Base-by-base conservation (phyloP, 2,797 vertebrate genomes). In the Bovichtus diacanthus region DNA sequence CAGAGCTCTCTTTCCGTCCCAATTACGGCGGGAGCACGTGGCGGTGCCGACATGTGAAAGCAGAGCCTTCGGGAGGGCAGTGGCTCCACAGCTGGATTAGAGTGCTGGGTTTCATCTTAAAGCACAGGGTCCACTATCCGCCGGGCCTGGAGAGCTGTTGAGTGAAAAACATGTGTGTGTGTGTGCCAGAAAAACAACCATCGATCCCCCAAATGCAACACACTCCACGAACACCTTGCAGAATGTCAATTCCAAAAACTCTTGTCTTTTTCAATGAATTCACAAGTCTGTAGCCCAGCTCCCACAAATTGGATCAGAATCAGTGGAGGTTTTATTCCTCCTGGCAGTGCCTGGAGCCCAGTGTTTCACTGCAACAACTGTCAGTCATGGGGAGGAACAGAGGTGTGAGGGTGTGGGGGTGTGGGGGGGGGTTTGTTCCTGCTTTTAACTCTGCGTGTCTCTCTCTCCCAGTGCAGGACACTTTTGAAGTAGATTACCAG, bases 281-380 rank as follows among this genome's bases (percentile, higher is more conserved):
- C 78, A 75, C 59, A 76, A 85, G 85, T 84, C 87, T 77, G 87
- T 88, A 91, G 88, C 89, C 85, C 61, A 80, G 87, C 74, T 72
- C 58, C 38, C 68, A 59, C 90, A 93, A 93, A 94, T 93, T 94
- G 93, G 90, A 89, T 90, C 68, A 84, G 88, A 92, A 94, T 91
- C 85, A 91, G 84, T 81, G 80, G 85, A 89, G 90, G 75, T 90
- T 92, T 93, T 81, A 87, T 90, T 87, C 84, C 93, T 92, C 61
- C 86, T 87, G 90, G 93, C 91, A 70, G 74, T 78, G 88, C 90
- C 88, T 75, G 85, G 74, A 92, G 92, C 88, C 76, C 78, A 71
- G 87, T 78, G 88, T 90, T 91, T 87, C 71, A 82, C 76, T 44
- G 85, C 69, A 87, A 72, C 69, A 73, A 87, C 84, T 85, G 90